Evolutionary conservation across 2,113 vertebrate genomes (phyloP), one percentile per base, ranked within the genome.

Genomic region (Apeltes quadracus): DNA sequence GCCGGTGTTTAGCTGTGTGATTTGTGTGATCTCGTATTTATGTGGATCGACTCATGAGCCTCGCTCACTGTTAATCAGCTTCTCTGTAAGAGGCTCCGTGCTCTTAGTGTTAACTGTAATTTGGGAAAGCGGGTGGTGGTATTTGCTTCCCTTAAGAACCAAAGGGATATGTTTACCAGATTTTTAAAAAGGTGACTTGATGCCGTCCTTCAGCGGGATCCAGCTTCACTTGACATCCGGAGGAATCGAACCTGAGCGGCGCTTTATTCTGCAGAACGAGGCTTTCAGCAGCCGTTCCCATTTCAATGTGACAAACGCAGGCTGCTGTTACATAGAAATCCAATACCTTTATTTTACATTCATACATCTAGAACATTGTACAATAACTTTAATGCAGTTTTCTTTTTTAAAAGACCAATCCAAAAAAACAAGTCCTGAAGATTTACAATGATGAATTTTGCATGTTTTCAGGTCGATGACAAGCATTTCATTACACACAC

Each of bases 281-380:
- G 22, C 54, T 56, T 12, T 50, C 27, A 7, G 7, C 1, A 3
- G 55, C n/a, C 2, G 1, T 27, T 46, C 46, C 48, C 16, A 9
- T 20, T 56, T 32, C 15, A n/a, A 54, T 5, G 53, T 10, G 22
- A 75, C 34, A 57, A 59, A 82, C 27, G 61, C 34, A 74, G 2
- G 57, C 75, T 18, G 34, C 14, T 74, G 29, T 90, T 78, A 91
- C 91, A 94, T 93, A 92, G 82, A 94, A 94, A 94, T 93, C 65
- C 89, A 93, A 93, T 94, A 93, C 79, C 94, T 99, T 98, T 97
- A 97, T 98, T 98, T 97, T 95, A 95, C 95, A 95, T 98, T 97
- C 97, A 95, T 96, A 98, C 97, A 98, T 96, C 95, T 95, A 95
- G 95, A 96, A 90, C 84, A 81, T 95, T 95, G 94, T 97, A 98